Evolutionary conservation across 2,888 invertebrate species (phyloP), one percentile per base, ranked within the genome.

Genomic region (Sarcophaga variegata): DNA sequence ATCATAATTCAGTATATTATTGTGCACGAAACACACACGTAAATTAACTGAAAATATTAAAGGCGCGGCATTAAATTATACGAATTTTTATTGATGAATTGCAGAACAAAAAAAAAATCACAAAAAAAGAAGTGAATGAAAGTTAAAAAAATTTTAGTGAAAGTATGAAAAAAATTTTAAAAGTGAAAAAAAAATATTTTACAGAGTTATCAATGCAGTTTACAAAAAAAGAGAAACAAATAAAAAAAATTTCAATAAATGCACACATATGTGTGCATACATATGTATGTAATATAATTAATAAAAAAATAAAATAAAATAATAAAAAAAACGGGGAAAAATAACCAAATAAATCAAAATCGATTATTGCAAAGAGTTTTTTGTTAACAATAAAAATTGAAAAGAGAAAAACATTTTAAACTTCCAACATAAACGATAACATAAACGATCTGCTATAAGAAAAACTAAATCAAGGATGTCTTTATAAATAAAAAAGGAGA

Each of bases 1-100:
- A 84, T 76, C 81, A 87, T 79, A 81, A 75, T 80, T 80, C 76
- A 84, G 79, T 87, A 78, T 62, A 82, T 82, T 84, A 78, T 83
- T 74, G 81, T 71, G 79, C 84, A 63, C 63, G 84, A 84, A 84
- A 74, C 81, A 79, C 54, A 82, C 69, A 76, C 81, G 81, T 76
- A 84, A 82, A 84, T 82, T 84, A 87, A 87, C 84, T 81, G 60
- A 87, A 82, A 71, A 74, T 71, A 63, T 64, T 47, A 81, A 76
- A 72, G 74, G 22, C n/a, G 27, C 83, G 81, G 63, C 62, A 80
- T 83, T 71, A 78, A 72, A 83, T 77, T 69, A 69, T 25, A 75
- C 12, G 47, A 79, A 62, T 54, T 60, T 54, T 17, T 14, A 17
- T 54, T 12, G 12, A 14, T 54, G 4, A 54, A 14, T 54, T 14